These are phyloP conservation scores for Philaenus spumarius DNA, from an alignment of 1,140 invertebrate genomes.

Conservation along the genomic window DNA sequence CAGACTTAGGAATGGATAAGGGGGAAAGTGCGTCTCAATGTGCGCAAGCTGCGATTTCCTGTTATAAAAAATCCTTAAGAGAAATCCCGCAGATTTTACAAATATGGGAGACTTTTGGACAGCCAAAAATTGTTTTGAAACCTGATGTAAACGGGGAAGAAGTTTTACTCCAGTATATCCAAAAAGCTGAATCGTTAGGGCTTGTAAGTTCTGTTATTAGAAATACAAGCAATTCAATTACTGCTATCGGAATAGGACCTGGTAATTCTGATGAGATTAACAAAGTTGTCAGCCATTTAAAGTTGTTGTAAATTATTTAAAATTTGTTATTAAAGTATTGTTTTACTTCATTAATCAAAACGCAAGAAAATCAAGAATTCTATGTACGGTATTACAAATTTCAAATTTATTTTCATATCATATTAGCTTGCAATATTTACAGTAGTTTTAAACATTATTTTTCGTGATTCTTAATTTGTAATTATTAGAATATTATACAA, in stretches of 20 bases:
- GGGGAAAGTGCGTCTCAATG: conserved; percentile 92
- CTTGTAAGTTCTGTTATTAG: conserved; percentile 65
- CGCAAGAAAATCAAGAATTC: too few relatives aligned
- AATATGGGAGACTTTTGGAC: conserved; percentile 69
- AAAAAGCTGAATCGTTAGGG: conserved; percentile 57
- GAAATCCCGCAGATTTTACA: conserved; percentile 55
- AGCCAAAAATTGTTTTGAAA: conserved; percentile 70
- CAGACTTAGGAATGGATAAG: conserved; percentile 89
- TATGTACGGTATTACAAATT: too few relatives aligned
- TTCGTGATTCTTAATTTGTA: too few relatives aligned
- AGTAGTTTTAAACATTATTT: too few relatives aligned
- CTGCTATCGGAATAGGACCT: conserved; percentile 87
- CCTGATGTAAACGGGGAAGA: conserved; percentile 49
- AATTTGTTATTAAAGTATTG: background rate
- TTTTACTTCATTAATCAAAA: too few relatives aligned
- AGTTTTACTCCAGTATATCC: conserved; percentile 55
- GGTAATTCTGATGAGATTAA: conserved; percentile 67
- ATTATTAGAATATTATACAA: too few relatives aligned
- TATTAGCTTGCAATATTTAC: too few relatives aligned
- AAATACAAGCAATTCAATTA: conserved; percentile 83
- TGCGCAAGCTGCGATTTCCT: conserved; percentile 78
- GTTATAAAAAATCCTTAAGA: conserved; percentile 59
- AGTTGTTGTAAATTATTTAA: conserved; percentile 55
- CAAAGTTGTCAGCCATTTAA: conserved; percentile 80
- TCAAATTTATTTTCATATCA: too few relatives aligned